Base-by-base conservation (phyloP, 2,113 vertebrate species). In the Scytalopus superciliaris region DNA sequence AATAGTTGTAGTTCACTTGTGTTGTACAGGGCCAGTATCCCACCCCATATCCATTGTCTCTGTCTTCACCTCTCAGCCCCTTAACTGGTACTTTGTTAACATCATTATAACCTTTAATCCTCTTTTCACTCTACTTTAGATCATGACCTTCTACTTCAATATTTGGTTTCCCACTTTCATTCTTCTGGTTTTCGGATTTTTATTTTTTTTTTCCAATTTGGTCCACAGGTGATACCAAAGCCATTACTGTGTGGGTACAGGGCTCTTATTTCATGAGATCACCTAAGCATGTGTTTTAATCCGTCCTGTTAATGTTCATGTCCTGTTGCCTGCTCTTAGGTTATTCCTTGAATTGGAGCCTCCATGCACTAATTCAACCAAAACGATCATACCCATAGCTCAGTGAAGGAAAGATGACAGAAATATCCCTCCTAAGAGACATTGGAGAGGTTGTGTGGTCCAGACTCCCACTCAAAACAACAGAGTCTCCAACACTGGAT, bases 21-120 rank as follows among this genome's bases (percentile, higher is more conserved):
- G 44, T 12, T 56, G 1, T 42, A 37, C 14, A 57, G 25, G 18
- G 19, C 62, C 56, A 33, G 3, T 19, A 16, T 42, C n/a, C 19
- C 0, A 0, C 52, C 24, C 16, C 0, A 1, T 27, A 14, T 50
- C 19, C 7, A 2, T 84, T 4, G 1, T 25, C n/a, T 8, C 7
- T 7, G 3, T 37, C 53, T 69, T 55, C 6, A 11, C 33, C 22
- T 2, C 22, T 25, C 40, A 31, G 0, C 3, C 15, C 5, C 19
- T 50, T 75, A 35, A 19, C 5, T 25, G 7, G 10, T 37, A 27
- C 5, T 49, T 49, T 66, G 35, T 39, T 42, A 12, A 30, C 10
- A 28, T 75, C 2, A 39, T 21, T 47, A 35, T 50, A 57, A 19
- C 31, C 0, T 44, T 67, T 62, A 31, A 37, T 35, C 4, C 7